Base-by-base conservation (phyloP, 2,797 vertebrate species). In the Antrozous pallidus region DNA sequence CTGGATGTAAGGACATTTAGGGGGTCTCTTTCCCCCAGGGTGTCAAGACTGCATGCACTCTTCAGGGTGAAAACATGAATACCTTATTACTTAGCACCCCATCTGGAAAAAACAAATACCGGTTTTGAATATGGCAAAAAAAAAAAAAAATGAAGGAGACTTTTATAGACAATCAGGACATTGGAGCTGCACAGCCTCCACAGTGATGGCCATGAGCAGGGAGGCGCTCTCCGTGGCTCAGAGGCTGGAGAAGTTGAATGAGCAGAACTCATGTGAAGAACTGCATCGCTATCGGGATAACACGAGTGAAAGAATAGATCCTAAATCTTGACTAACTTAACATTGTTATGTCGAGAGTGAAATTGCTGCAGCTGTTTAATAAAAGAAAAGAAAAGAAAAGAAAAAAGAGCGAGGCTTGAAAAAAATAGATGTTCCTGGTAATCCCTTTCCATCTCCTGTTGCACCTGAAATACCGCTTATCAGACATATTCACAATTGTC, bases 231-330 rank as follows among this genome's bases (percentile, higher is more conserved):
- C 31, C 83, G 2, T 38, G 70, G 85, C 38, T 22, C 56, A 61
- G 63, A 58, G 58, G 45, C 4, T 75, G 11, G 88, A 36, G 45
- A 58, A 61, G 36, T 65, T 78, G 61, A 89, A 78, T 65, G 67
- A 89, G 8, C 17, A 79, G 78, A 80, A 92, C 58, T 31, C 36
- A 73, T 54, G 20, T 36, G 84, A 95, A 95, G 67, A 97, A 56
- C 24, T 78, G 36, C 6, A 9, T 78, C 71, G 31, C 45, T 20
- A 14, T 40, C 11, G 79, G 12, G 22, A 31, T 24, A 24, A 88
- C 33, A 83, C 28, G 16, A 3, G 28, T 40, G 38, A 80, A 82
- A 40, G 84, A 67, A 77, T 42, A 38, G 16, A 45, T 78, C 88
- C 28, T 83, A 79, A 90, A 56, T 2, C 0, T 33, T 70, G 7